Percentiles rank a stretch among this genome's conserved stretches.
Evolutionary conservation across 2,797 vertebrate species (phyloP).

Genomic region (Fistularia commersonii): DNA sequence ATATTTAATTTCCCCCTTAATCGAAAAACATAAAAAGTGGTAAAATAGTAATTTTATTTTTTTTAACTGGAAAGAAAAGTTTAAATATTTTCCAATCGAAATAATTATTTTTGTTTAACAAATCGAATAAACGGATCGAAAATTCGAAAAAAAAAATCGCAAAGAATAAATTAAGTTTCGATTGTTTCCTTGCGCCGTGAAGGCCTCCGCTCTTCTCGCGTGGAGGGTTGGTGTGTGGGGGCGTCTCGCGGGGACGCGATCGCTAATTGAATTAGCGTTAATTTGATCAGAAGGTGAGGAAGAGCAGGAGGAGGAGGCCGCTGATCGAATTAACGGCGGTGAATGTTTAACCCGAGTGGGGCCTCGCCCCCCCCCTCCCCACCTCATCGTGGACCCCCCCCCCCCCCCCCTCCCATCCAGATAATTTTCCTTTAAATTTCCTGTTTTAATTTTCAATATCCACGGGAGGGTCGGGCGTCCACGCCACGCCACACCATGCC

Average conservation of each 20-base stretch:
- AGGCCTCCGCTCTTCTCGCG: too few relatives aligned
- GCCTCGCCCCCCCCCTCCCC: not conserved
- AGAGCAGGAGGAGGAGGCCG: not conserved
- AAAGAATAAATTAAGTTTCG: too few relatives aligned
- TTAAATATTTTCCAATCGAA: not conserved
- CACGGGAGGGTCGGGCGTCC: too few relatives aligned
- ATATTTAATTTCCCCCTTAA: too few relatives aligned
- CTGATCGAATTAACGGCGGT: constrained; percentile 9
- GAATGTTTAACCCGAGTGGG: not conserved
- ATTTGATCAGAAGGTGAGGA: constrained; percentile 1
- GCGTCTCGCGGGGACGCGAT: not conserved
- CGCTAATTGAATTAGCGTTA: not conserved
- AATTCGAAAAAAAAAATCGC: too few relatives aligned
- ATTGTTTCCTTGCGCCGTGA: too few relatives aligned
- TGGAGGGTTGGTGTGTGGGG: too few relatives aligned
- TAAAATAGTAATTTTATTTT: not conserved
- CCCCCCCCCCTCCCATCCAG: not conserved
- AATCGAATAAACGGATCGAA: too few relatives aligned
- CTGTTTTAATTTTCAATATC: not conserved
- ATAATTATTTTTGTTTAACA: too few relatives aligned
- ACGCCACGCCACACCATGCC: too few relatives aligned
- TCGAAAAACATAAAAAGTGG: too few relatives aligned
- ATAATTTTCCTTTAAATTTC: not conserved
- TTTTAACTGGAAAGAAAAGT: not conserved
- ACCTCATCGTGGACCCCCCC: too few relatives aligned